Evolutionary conservation across 2,797 vertebrate species (phyloP), one percentile per base, ranked within the genome.

Genomic region (Coracias cyanogaster): DNA sequence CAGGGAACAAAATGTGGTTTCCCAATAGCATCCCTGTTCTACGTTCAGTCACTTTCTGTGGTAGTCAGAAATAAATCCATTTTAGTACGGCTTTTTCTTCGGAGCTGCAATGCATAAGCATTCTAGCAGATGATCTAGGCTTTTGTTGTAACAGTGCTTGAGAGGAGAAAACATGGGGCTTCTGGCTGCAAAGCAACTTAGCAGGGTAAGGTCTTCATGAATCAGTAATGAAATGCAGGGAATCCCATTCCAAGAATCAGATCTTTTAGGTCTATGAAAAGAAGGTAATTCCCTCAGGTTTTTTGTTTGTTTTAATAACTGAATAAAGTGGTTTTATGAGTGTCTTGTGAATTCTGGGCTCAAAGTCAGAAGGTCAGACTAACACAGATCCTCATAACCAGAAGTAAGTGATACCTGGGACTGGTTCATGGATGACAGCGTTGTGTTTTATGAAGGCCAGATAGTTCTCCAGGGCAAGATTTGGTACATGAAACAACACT

Each of bases 221-320:
- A 92, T 94, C 67, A 67, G 57, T 94, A 88, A 90, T 70, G 81
- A 92, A 88, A 78, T 74, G 26, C n/a, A 58, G 67, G 4, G 67
- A 87, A 62, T 93, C 52, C 77, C 51, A 60, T 88, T 91, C 80
- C 66, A 86, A 92, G 88, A 77, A 84, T 39, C 45, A 46, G 19
- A 65, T 84, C 73, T 82, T 87, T 67, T 67, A 78, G 48, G 74
- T 77, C 26, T 82, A 0, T 41, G n/a, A 84, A 73, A 73, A 93
- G 41, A 85, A 93, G 87, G 61, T 21, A 86, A 71, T 73, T 88
- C 41, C 11, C n/a, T 79, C 0, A 0, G 33, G 26, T 69, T 81
- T 60, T n/a, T 18, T 70, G 35, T 85, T 89, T 83, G 22, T 86
- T 94, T 94, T 58, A 89, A 93, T 84, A 84, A 86, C 84, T 61